A percentile compares a stretch with the other conserved stretches of the same genome.
These are phyloP conservation scores for Tachina fera DNA, from an alignment of 2,888 invertebrate genomes.

Conservation along the genomic window DNA sequence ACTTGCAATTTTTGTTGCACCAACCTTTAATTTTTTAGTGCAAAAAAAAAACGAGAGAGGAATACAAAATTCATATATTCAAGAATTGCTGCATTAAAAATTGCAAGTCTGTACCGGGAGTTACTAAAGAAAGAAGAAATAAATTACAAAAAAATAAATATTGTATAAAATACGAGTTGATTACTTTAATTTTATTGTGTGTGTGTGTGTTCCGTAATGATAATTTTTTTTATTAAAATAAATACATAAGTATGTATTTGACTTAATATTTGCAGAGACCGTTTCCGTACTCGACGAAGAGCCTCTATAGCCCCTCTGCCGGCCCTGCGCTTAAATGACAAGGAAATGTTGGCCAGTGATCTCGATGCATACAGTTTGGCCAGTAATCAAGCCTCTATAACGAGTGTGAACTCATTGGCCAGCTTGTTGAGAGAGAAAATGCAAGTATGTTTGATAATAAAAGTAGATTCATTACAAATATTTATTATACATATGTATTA, in stretches of 20 bases:
- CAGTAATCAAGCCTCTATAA: conserved; percentile 87
- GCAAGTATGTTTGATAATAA: conserved; percentile 84
- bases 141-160: too few relatives aligned
- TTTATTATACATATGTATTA: not conserved
- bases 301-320: conserved; percentile 86
- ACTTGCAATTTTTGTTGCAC: too few relatives aligned
- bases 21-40: too few relatives aligned
- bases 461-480: not conserved
- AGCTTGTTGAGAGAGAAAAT: conserved; percentile 92
- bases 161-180: too few relatives aligned
- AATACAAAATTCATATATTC: too few relatives aligned
- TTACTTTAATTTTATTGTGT: too few relatives aligned
- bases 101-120: too few relatives aligned
- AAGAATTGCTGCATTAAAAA: too few relatives aligned
- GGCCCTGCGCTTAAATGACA: conserved; percentile 84
- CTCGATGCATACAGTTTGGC: conserved; percentile 82
- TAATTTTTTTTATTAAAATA: not conserved
- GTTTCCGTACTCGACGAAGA: conserved; percentile 86
- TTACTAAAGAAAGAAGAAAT: too few relatives aligned
- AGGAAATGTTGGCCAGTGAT: conserved; percentile 85
- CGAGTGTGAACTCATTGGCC: conserved; percentile 92
- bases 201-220: too few relatives aligned
- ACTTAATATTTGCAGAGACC: conserved; percentile 84
- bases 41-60: too few relatives aligned
- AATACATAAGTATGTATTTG: not conserved